phyloP scores from a whole-genome alignment of 2,113 vertebrate species.

The Sphaerodactylus townsendi region DNA sequence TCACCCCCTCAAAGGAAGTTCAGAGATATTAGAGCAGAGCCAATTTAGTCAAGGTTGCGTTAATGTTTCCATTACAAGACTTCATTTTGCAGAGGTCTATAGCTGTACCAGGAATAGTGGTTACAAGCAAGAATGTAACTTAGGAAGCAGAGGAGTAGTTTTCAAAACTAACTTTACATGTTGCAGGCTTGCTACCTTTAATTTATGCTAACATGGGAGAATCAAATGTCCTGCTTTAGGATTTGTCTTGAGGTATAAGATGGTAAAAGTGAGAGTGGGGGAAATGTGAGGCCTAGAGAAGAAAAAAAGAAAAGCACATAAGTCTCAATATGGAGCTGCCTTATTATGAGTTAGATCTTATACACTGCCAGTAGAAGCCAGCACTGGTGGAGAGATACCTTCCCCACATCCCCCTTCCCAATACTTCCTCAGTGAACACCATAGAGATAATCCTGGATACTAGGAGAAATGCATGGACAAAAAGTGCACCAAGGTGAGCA shows the following conservation, averaged over 20 bases:
- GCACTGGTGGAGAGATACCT: background rate
- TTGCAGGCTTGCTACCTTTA: background rate
- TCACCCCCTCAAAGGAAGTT: constrained; percentile 67
- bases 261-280: background rate
- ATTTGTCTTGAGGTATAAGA: background rate
- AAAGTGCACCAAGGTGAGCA: too few relatives aligned
- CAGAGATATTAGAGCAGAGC: constrained; percentile 58
- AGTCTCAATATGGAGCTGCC: background rate
- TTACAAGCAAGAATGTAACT: constrained; percentile 1
- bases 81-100: constrained; percentile 45
- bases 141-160: background rate
- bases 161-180: background rate
- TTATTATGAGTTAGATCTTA: background rate
- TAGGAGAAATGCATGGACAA: too few relatives aligned
- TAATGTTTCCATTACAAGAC: constrained; percentile 58
- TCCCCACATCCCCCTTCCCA: too few relatives aligned
- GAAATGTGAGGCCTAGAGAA: background rate
- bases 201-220: background rate
- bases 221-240: constrained; percentile 8
- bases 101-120: constrained; percentile 42
- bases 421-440: too few relatives aligned
- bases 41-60: constrained; percentile 52
- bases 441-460: too few relatives aligned
- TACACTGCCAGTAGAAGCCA: background rate
- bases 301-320: background rate